A percentile compares a stretch with the other conserved stretches of the same genome.
These are phyloP conservation scores for Eublepharis macularius DNA, from an alignment of 2,113 vertebrate species.

Conservation along the genomic window DNA sequence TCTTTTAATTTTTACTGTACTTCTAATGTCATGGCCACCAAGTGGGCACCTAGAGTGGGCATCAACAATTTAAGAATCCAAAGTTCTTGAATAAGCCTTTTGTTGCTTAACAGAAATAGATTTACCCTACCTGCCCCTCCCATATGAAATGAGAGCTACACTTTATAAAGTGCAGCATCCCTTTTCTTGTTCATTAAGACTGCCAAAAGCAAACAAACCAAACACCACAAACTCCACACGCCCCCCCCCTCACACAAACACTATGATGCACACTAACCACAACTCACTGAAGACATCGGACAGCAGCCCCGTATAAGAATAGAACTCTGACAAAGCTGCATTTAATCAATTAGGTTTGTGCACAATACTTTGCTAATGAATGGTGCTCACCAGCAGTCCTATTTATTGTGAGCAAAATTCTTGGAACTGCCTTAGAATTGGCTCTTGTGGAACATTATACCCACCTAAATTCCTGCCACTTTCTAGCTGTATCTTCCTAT, in stretches of 20 bases:
- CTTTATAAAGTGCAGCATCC: background rate
- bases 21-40: too few relatives aligned
- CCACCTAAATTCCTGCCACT: too few relatives aligned
- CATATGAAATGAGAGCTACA: too few relatives aligned
- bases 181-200: background rate
- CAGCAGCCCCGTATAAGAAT: background rate
- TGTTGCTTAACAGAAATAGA: background rate
- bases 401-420: background rate
- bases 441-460: too few relatives aligned
- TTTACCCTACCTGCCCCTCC: background rate
- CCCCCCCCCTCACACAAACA: background rate
- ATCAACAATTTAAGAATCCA: too few relatives aligned
- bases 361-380: background rate
- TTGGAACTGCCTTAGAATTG: background rate
- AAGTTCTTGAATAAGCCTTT: background rate
- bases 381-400: background rate
- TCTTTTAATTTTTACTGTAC: too few relatives aligned
- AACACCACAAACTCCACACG: too few relatives aligned
- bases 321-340: background rate
- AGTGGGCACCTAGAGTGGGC: too few relatives aligned
- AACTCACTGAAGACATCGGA: background rate
- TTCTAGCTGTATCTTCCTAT: background rate
- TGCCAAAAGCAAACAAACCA: too few relatives aligned
- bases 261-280: background rate
- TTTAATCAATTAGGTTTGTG: background rate